phyloP scores from a whole-genome alignment of 2,797 vertebrate species.

The Poecilia wingei region DNA sequence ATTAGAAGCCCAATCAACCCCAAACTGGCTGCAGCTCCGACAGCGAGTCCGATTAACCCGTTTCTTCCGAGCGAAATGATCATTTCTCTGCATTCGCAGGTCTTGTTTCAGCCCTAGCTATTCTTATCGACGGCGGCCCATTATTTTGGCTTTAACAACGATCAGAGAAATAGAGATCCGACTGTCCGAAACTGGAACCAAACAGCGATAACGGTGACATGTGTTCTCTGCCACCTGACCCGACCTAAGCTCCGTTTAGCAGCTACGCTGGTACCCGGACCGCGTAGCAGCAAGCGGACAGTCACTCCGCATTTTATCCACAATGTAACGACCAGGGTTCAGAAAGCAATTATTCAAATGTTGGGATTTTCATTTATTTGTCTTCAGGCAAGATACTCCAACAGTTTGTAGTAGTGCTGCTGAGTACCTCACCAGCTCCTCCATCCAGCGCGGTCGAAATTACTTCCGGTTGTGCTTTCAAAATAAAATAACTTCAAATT shows the following conservation, averaged over 20 bases:
- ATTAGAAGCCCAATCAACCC: conserved; percentile 74
- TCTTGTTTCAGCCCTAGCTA: neutral
- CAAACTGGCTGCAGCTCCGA: conserved; percentile 75
- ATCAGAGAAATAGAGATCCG: neutral
- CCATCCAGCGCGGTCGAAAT: neutral
- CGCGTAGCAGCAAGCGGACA: neutral
- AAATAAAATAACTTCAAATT: neutral
- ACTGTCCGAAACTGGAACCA: neutral
- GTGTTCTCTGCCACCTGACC: neutral
- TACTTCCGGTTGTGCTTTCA: neutral
- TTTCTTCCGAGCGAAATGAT: conserved; percentile 66
- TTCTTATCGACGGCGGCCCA: neutral
- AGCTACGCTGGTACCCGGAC: neutral
- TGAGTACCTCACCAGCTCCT: neutral
- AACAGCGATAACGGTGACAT: neutral
- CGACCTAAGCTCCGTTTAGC: neutral
- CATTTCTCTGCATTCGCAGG: conserved; percentile 48
- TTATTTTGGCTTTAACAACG: neutral
- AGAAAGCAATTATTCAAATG: neutral
- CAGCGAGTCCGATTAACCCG: conserved; percentile 70
- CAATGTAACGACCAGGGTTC: neutral
- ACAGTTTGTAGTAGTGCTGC: neutral
- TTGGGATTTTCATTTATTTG: neutral
- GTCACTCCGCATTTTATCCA: neutral
- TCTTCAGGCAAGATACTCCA: neutral